Percentiles rank a stretch among this genome's conserved stretches.
Conservation (phyloP, 2,797 vertebrate genomes). For the Mormyrus hasselquistii region DNA sequence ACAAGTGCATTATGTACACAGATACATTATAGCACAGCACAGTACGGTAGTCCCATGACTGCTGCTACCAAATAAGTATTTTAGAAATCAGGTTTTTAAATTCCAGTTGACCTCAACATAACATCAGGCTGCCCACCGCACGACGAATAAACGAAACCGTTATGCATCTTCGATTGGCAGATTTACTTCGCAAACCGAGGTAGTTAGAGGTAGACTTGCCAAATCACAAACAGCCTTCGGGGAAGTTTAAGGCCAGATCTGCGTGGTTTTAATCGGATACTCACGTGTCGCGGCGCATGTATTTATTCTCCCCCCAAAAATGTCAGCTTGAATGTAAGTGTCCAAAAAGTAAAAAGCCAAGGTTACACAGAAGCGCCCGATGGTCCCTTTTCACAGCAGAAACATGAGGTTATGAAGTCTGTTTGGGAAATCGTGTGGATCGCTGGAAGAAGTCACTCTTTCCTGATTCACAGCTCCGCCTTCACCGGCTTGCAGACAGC, state of each 20-base stretch:
- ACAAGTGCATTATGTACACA: neutral
- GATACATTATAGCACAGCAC: slow-evolving; percentile 1
- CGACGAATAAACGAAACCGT: neutral
- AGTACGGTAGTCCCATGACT: neutral
- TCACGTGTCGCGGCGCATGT: neutral
- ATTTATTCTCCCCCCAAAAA: neutral
- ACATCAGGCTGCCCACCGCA: neutral
- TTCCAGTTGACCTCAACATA: neutral
- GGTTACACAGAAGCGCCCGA: neutral
- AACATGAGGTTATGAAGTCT: neutral
- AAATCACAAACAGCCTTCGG: neutral
- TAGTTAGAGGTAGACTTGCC: neutral
- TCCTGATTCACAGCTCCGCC: slow-evolving; percentile 9
- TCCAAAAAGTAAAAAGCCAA: neutral
- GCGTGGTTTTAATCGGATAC: neutral
- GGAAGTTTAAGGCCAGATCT: neutral
- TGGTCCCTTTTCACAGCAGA: neutral
- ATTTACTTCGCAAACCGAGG: neutral
- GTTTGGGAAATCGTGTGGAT: neutral
- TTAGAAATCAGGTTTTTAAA: neutral
- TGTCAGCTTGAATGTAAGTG: neutral
- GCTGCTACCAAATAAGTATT: neutral
- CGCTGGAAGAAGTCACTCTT: neutral
- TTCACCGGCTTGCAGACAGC: neutral
- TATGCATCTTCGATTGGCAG: neutral